These are phyloP conservation scores for Frankliniella fusca DNA, from an alignment of 2,888 invertebrate genomes.

Conservation along the genomic window DNA sequence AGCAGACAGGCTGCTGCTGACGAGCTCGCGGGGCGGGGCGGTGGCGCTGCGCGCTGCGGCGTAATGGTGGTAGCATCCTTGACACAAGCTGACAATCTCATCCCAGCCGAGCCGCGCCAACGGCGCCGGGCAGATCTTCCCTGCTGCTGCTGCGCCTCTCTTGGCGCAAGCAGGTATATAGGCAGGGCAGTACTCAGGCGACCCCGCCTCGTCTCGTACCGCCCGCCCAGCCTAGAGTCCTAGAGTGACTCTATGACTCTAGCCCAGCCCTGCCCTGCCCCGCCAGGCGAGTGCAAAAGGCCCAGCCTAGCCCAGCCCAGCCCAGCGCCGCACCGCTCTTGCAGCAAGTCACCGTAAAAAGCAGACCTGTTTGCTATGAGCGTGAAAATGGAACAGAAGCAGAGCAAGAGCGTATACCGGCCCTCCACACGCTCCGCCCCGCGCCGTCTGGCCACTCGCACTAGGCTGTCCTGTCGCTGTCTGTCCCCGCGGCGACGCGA, in stretches of 20 bases:
- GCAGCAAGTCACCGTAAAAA: neutral
- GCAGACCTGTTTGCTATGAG: slow-evolving; percentile 10
- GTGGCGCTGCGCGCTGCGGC: too few species aligned
- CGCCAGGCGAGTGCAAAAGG: neutral
- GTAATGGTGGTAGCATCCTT: too few species aligned
- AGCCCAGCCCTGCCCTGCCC: neutral
- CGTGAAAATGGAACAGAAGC: neutral
- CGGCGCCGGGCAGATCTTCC: neutral
- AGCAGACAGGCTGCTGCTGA: too few species aligned
- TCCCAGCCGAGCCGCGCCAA: too few species aligned
- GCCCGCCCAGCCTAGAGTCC: too few species aligned
- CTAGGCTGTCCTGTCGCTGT: too few species aligned
- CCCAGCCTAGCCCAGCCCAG: neutral
- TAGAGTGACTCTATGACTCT: too few species aligned
- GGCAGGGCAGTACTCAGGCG: neutral
- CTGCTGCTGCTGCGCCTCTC: neutral
- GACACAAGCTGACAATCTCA: too few species aligned
- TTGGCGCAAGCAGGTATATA: neutral
- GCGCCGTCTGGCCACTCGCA: neutral
- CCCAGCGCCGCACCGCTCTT: neutral
- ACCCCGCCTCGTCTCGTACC: neutral
- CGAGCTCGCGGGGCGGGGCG: too few species aligned
- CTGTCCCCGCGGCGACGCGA: too few species aligned
- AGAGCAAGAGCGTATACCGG: neutral
- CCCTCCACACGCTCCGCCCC: neutral